Conservation (phyloP, 2,113 vertebrate species). For the Neodontobutis hainanensis region DNA sequence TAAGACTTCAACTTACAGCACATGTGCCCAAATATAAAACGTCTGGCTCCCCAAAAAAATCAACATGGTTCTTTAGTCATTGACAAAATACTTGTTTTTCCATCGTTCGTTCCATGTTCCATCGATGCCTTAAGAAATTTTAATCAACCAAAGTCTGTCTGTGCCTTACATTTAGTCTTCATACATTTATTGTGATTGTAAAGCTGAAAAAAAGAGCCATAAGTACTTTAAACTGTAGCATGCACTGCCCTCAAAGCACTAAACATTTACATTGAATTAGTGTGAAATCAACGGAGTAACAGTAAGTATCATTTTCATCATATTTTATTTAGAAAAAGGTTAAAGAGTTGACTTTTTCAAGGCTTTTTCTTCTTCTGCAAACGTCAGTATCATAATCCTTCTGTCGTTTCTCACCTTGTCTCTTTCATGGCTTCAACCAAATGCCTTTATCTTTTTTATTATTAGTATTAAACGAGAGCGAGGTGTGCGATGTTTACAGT, state of each 20-base stretch:
- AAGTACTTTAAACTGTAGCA: neutral
- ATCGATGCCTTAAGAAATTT: too few relatives aligned
- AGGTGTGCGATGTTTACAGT: slow-evolving; percentile 63
- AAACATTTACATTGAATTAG: neutral
- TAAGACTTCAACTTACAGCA: too few relatives aligned
- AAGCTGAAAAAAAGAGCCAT: neutral
- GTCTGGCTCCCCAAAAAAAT: too few relatives aligned
- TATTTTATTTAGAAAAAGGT: neutral
- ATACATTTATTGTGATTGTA: neutral
- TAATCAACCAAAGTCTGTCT: too few relatives aligned
- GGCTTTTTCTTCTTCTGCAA: slow-evolving; percentile 20
- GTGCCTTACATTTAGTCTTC: too few relatives aligned
- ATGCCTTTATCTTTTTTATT: slow-evolving; percentile 30
- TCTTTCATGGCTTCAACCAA: slow-evolving; percentile 16
- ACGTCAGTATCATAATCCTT: slow-evolving; percentile 20
- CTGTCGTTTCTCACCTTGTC: slow-evolving; percentile 11
- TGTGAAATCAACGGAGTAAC: too few relatives aligned
- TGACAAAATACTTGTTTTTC: too few relatives aligned
- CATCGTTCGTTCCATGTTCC: too few relatives aligned
- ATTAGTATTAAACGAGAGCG: slow-evolving; percentile 37
- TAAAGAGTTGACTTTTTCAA: neutral
- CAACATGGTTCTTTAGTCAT: too few relatives aligned
- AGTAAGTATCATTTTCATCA: too few relatives aligned
- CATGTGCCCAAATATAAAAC: too few relatives aligned
- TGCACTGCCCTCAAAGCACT: slow-evolving; percentile 26